Evolutionary conservation across 2,888 invertebrate genomes (phyloP), one percentile per base, ranked within the genome.

Genomic region (Zhengitettix transpicula): DNA sequence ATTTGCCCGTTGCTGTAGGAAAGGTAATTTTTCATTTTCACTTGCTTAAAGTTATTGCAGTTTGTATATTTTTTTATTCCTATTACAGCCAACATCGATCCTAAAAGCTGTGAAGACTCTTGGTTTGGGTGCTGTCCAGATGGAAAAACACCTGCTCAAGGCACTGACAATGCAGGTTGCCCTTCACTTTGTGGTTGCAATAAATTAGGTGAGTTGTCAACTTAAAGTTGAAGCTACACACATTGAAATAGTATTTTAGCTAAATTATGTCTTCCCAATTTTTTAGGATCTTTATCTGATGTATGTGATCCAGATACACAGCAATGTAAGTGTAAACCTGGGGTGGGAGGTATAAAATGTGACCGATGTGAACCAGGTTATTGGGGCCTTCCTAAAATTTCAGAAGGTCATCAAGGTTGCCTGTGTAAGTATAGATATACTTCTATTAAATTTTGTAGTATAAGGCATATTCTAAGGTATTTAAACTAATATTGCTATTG

Each of bases 281-380:
- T 56, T 60, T 10, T 54, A 60, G 60, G 60, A 8, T 60, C 60
- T 9, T 54, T 52, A n/a, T 56, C 60, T 28, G 85, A 85, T 65
- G 83, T 82, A 61, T 94, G 94, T 71, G 86, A 90, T 70, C 82
- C 83, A 64, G 82, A 81, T 63, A 81, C 78, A 10, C 84, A 85
- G 42, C 87, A 89, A 72, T 95, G 94, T 71, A 77, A 78, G n/a
- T 94, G 94, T 70, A 82, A 86, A 65, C 89, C 90, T 0, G 93
- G 93, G 0, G 93, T 94, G 0, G 91, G 90, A 0, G 92, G 93
- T 0, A 74, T 78, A 52, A 87, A 87, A 71, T 94, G 93, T 72
- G 89, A 94, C 71, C 77, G 89, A 54, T 94, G 94, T 71, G 84
- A 90, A 73, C 87, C 91, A 0, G 91, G 90, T 0, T 93, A 85